Base-by-base conservation (phyloP, 2,797 vertebrate species). In the Acridotheres tristis region DNA sequence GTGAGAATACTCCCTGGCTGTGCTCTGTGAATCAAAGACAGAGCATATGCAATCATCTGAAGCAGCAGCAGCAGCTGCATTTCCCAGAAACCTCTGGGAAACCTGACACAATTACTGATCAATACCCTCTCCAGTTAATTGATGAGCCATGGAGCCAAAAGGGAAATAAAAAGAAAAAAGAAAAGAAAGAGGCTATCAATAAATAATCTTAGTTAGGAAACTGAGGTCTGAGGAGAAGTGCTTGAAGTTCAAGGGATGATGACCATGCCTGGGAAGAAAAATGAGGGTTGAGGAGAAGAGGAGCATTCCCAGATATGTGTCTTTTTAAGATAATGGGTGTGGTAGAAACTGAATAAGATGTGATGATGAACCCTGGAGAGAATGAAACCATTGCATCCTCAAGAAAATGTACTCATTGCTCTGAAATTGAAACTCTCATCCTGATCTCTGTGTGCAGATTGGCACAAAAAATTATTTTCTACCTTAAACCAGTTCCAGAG, bases 101-200 rank as follows among this genome's bases (percentile, higher is more conserved):
- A 92, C 82, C 87, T 93, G 93, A 95, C 96, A 97, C 95, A 96
- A 96, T 96, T 95, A 81, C 93, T 30, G 57, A 97, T 97, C 97
- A 96, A 97, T 97, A 97, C 58, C 69, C 67, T 96, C 91, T 97
- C 91, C 92, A 96, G 89, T 92, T 97, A 97, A 97, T 88, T 97
- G 96, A 97, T 97, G 94, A 96, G 90, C 92, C 83, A 79, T 58
- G 80, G 82, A 95, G 74, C 88, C 84, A 57, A 81, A 92, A 92
- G 62, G 40, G 53, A 18, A 79, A 83, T 32, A 75, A 79, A 85
- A 76, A 57, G 29, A 32, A 72, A 85, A 82, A 90, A 85, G 55
- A 38, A 61, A 72, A 85, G 67, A 85, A 91, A 95, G 78, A 88
- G 62, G 65, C 78, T 88, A 96, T 95, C 93, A 95, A 96, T 97